These are phyloP conservation scores for Ascaphus truei DNA, from an alignment of 2,113 vertebrate species.

Conservation along the genomic window DNA sequence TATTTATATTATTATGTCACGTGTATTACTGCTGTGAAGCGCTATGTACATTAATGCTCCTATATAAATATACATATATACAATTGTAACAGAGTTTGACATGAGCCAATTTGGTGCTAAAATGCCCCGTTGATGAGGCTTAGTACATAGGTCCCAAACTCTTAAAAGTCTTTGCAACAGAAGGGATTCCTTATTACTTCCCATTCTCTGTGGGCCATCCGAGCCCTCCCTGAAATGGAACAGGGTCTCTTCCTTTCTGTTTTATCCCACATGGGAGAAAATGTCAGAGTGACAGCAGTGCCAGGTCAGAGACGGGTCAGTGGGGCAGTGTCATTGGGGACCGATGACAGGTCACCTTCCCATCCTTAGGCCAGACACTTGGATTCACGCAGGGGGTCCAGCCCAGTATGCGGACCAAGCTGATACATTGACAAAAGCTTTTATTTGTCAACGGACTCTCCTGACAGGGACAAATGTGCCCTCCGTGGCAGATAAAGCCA, in stretches of 20 bases:
- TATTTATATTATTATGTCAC: too few species aligned
- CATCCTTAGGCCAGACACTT: slow-evolving; percentile 29
- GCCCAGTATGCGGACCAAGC: neutral
- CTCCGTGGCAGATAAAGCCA: neutral
- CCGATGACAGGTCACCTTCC: neutral
- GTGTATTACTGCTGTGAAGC: too few species aligned
- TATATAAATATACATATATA: too few species aligned
- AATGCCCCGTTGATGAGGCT: too few species aligned
- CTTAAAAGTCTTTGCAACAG: too few species aligned
- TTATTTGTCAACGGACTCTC: slow-evolving; percentile 28
- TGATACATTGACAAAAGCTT: slow-evolving; percentile 43
- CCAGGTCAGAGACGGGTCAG: slow-evolving; percentile 45
- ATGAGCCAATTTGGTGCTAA: too few species aligned
- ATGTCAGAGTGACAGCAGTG: neutral
- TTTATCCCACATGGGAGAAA: slow-evolving; percentile 8
- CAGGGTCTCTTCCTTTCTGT: rapidly evolving
- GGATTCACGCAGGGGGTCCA: slow-evolving; percentile 37
- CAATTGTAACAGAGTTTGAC: too few species aligned
- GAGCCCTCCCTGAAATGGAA: rapidly evolving
- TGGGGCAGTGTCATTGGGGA: neutral
- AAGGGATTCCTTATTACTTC: too few species aligned
- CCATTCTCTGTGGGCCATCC: neutral
- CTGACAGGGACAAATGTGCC: slow-evolving; percentile 45
- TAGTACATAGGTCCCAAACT: too few species aligned
- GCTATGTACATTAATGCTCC: too few species aligned